Conservation (phyloP, 2,888 invertebrate species). For the Caenorhabditis uteleia region DNA sequence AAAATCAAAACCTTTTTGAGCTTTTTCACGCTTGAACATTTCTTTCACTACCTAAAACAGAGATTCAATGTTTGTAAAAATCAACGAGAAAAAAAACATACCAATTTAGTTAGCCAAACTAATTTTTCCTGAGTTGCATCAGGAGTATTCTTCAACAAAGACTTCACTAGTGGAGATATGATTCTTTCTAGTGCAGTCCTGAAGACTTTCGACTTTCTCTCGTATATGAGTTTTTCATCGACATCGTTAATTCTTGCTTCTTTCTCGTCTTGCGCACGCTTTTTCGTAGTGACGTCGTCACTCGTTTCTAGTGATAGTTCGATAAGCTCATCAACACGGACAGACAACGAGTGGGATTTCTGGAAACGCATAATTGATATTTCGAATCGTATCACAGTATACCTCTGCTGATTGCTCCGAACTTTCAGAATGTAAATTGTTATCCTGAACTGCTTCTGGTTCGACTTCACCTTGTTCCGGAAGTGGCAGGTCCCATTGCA, state of each 20-base stretch:
- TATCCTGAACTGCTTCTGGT: slow-evolving; percentile 5
- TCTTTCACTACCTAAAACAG: slow-evolving; percentile 12
- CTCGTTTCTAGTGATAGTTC: background rate
- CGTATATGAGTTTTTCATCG: background rate
- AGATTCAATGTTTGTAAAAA: background rate
- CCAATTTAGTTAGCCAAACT: slow-evolving; percentile 24
- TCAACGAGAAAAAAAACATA: background rate
- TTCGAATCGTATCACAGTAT: background rate
- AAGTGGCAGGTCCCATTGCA: slow-evolving; percentile 33
- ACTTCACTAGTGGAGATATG: slow-evolving; percentile 13
- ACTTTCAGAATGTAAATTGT: background rate
- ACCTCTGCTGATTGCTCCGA: background rate
- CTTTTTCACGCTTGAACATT: slow-evolving; percentile 28
- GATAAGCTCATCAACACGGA: background rate
- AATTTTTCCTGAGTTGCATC: slow-evolving; percentile 19
- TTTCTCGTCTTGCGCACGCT: background rate
- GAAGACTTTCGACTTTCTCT: slow-evolving; percentile 12
- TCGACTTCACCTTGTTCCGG: slow-evolving; percentile 29
- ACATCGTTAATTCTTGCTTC: background rate
- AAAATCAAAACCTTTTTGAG: slow-evolving; percentile 14
- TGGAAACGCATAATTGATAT: background rate
- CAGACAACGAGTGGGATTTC: slow-evolving; percentile 1
- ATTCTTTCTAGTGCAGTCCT: slow-evolving; percentile 15
- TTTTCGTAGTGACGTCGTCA: background rate
- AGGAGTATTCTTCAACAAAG: background rate